These are phyloP conservation scores for Macropis europaea DNA, from an alignment of 2,888 invertebrate species.

Conservation along the genomic window DNA sequence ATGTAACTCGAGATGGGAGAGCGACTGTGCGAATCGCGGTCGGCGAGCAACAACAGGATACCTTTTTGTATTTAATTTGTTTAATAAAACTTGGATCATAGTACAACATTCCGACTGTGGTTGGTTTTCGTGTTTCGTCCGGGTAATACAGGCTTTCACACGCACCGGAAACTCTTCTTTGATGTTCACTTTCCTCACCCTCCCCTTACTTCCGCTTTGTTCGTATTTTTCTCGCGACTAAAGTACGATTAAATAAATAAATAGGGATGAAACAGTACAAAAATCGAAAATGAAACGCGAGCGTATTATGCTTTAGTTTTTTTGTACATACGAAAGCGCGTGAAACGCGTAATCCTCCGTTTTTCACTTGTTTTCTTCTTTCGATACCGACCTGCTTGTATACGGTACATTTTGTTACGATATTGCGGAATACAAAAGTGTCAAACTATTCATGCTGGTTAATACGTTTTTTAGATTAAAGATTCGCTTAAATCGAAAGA, in stretches of 20 bases:
- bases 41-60: conserved; percentile 57
- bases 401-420: conserved; percentile 21
- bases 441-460: conserved; percentile 1
- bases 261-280: conserved; percentile 5
- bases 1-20: conserved; percentile 66
- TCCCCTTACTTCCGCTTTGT: not conserved
- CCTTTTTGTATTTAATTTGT: conserved; percentile 78
- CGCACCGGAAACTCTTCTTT: not conserved
- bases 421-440: too few species aligned
- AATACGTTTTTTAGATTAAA: not conserved
- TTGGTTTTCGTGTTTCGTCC: too few species aligned
- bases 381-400: conserved; percentile 18
- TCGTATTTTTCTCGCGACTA: conserved; percentile 4
- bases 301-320: conserved; percentile 10
- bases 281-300: not conserved
- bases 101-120: conserved; percentile 69
- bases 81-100: conserved; percentile 78
- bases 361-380: conserved; percentile 27
- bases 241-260: too few species aligned
- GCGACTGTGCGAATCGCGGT: conserved; percentile 60
- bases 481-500: too few species aligned
- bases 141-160: too few species aligned
- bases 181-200: not conserved
- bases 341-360: not conserved
- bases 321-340: conserved; percentile 26